Evolutionary conservation across 2,888 invertebrate species (phyloP).

Genomic region (Microctonus brassicae): DNA sequence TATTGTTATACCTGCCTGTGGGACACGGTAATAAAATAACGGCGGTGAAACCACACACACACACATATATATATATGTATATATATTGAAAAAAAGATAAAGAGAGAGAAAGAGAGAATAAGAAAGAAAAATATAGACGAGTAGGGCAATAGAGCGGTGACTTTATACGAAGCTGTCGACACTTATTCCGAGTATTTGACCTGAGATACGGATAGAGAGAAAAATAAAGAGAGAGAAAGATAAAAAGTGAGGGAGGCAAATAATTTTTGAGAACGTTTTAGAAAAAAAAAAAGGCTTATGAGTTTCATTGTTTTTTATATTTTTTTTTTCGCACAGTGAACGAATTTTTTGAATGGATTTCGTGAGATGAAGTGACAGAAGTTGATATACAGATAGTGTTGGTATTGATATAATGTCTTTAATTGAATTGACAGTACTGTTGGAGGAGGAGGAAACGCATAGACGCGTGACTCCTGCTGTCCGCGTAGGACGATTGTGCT

Average conservation of each 20-base stretch:
- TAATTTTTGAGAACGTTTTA: not conserved
- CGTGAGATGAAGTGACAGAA: slow-evolving; percentile 11
- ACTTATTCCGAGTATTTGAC: slow-evolving; percentile 9
- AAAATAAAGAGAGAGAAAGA: no score
- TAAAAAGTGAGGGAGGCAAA: no score
- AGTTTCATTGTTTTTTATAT: not conserved
- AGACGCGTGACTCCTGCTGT: slow-evolving; percentile 46
- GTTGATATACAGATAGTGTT: not conserved
- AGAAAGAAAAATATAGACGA: slow-evolving; percentile 8
- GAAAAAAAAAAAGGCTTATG: not conserved
- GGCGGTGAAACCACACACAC: slow-evolving; percentile 3
- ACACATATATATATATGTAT: not conserved
- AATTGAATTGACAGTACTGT: slow-evolving; percentile 20
- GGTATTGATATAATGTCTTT: slow-evolving; percentile 45
- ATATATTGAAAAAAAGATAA: not conserved
- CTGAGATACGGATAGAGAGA: not conserved
- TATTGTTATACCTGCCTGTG: slow-evolving; percentile 20
- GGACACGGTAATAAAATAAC: slow-evolving; percentile 31
- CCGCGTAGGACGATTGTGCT: slow-evolving; percentile 42
- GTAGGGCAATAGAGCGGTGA: slow-evolving; percentile 12
- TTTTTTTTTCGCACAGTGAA: not conserved
- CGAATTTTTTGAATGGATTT: not conserved
- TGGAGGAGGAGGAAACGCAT: slow-evolving; percentile 42
- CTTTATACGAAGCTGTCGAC: not conserved
- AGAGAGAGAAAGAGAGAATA: slow-evolving; percentile 15